Evolutionary conservation across 2,888 invertebrate species (phyloP).

Genomic region (Pheosia tremula): DNA sequence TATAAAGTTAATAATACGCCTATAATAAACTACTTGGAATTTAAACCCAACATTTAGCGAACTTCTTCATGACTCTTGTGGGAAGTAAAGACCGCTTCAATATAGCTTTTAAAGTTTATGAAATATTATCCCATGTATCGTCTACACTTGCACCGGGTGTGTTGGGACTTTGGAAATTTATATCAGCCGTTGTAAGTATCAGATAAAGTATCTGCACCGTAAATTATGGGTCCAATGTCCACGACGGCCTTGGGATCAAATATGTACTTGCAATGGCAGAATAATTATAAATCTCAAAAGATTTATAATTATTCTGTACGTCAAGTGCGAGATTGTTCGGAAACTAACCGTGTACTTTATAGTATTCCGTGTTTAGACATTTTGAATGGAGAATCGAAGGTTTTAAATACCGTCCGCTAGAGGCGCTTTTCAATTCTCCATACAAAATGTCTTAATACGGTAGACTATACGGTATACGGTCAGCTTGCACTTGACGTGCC

Average conservation of each 20-base stretch:
- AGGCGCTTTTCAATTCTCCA: too few relatives aligned
- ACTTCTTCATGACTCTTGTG: constrained; percentile 43
- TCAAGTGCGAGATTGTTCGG: too few relatives aligned
- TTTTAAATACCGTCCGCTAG: too few relatives aligned
- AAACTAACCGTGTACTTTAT: too few relatives aligned
- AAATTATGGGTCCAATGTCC: constrained; percentile 11
- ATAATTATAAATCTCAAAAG: too few relatives aligned
- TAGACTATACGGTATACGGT: too few relatives aligned
- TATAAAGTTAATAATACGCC: constrained; percentile 37
- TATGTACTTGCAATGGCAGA: neutral
- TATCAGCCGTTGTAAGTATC: constrained; percentile 41
- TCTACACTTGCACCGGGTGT: constrained; percentile 59
- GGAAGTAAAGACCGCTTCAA: constrained; percentile 53
- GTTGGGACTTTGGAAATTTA: constrained; percentile 54
- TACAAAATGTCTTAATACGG: too few relatives aligned
- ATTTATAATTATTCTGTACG: neutral
- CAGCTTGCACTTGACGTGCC: too few relatives aligned
- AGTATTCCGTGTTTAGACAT: too few relatives aligned
- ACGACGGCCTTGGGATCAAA: neutral
- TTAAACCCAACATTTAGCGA: constrained; percentile 45
- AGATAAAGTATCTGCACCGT: constrained; percentile 23
- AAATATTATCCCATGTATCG: constrained; percentile 73
- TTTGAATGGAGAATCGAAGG: too few relatives aligned
- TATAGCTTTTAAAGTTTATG: constrained; percentile 69
- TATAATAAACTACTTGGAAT: constrained; percentile 42